Evolutionary conservation across 2,797 vertebrate species (phyloP).

Genomic region (Hemibagrus guttatus): DNA sequence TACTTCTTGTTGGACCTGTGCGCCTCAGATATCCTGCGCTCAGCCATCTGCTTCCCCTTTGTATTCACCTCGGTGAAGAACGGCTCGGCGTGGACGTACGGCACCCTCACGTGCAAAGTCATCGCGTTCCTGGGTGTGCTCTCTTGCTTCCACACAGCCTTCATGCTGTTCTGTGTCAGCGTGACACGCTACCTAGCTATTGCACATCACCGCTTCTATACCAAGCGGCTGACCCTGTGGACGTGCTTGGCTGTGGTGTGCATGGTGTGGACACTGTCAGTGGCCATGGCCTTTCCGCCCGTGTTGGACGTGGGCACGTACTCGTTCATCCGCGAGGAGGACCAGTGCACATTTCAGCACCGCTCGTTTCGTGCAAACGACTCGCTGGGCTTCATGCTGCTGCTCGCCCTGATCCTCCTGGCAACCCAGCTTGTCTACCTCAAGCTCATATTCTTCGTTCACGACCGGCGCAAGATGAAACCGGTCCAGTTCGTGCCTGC

Average conservation of each 20-base stretch:
- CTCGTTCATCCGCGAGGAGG: conserved; percentile 97
- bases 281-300: conserved; percentile 98
- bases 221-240: conserved; percentile 98
- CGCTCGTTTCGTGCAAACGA: conserved; percentile 98
- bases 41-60: conserved; percentile 98
- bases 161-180: conserved; percentile 99
- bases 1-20: conserved; percentile 99
- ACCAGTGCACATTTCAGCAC: conserved; percentile 99
- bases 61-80: conserved; percentile 99
- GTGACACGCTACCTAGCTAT: conserved; percentile 99
- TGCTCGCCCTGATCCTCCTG: conserved; percentile 97
- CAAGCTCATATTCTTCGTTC: conserved; percentile 99
- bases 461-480: conserved; percentile 99
- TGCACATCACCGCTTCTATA: conserved; percentile 98
- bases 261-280: conserved; percentile 99
- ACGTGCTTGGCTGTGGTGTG: conserved; percentile 98
- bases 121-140: conserved; percentile 99
- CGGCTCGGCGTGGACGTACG: conserved; percentile 96
- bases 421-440: conserved; percentile 99
- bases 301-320: conserved; percentile 99
- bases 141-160: conserved; percentile 98
- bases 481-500: conserved; percentile 99
- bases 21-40: conserved; percentile 97
- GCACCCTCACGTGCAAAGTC: conserved; percentile 98
- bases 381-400: conserved; percentile 99